Base-by-base conservation (phyloP, 2,797 vertebrate genomes). In the Orientallactaga sibirica region DNA sequence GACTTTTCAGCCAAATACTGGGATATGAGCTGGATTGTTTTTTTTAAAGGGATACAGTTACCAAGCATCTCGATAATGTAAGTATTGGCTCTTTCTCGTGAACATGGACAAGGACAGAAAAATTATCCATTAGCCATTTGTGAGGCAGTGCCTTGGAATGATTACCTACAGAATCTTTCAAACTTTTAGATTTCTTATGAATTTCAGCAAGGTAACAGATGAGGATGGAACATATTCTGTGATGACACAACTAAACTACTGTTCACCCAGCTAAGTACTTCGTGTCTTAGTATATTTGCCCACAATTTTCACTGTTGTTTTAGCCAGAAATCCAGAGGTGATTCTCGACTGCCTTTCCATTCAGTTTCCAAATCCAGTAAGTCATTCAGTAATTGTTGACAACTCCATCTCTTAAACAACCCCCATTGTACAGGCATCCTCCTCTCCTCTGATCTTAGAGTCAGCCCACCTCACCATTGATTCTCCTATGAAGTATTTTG, bases 321-420 rank as follows among this genome's bases (percentile, higher is more conserved):
- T 52, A 70, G 24, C 37, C 48, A 43, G 41, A 86, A 43, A n/a
- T 29, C 20, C 62, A 48, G 37, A 89, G 73, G 15, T 22, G 25
- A 71, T 70, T 78, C 7, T 73, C 73, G 20, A 88, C 2, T 66
- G 24, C 7, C 12, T 1, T 91, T 92, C 58, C 4, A 61, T 71
- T 93, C 24, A 66, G 20, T 62, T 90, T 52, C 67, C 76, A 96
- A 67, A 75, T 52, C n/a, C 29, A 48, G 7, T 48, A 48, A 85
- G 9, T 25, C 61, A 24, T 81, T 76, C 27, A 78, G 43, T 8
- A 64, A 12, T 5, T 70, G 29, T 37, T 37, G 9, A 18, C 25
- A 58, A 62, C 67, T 91, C 22, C 7, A 29, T 86, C 62, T 88
- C 33, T 22, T 71, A 83, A 79, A 77, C 33, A 92, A 41, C 7